Evolutionary conservation across 2,797 vertebrate genomes (phyloP).

Genomic region (Anabas testudineus): DNA sequence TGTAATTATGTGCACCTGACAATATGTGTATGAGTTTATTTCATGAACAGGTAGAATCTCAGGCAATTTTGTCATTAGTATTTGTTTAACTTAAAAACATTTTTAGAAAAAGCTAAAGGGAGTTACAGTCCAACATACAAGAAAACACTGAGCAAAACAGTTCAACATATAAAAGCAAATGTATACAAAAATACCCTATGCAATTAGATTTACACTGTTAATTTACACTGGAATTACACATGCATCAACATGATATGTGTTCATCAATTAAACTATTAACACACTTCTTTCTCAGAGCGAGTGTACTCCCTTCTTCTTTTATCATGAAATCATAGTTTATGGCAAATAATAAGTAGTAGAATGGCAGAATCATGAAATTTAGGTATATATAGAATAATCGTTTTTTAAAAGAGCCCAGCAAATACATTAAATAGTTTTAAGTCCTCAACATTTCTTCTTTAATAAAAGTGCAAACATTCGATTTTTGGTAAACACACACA

Average conservation of each 20-base stretch:
- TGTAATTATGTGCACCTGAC: constrained; percentile 15
- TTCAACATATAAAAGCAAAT: constrained; percentile 48
- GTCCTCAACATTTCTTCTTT: not conserved
- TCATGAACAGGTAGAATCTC: constrained; percentile 38
- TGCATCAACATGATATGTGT: constrained; percentile 16
- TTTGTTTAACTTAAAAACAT: constrained; percentile 25
- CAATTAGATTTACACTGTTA: constrained; percentile 30
- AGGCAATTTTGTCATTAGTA: constrained; percentile 37
- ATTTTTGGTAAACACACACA: not conserved
- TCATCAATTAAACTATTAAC: not conserved
- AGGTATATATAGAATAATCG: too few species aligned
- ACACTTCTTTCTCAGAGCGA: constrained; percentile 4
- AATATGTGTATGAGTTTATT: constrained; percentile 9
- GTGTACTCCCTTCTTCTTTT: not conserved
- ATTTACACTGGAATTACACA: constrained; percentile 37
- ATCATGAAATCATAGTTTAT: not conserved
- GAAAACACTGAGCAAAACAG: constrained; percentile 21
- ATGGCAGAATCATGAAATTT: not conserved
- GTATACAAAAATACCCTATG: constrained; percentile 58
- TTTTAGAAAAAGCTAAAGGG: constrained; percentile 37
- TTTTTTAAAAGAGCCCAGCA: not conserved
- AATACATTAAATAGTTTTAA: not conserved
- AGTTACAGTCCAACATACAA: constrained; percentile 32
- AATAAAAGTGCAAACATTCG: constrained; percentile 8
- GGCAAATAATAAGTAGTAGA: not conserved